These are phyloP conservation scores for Brachionus rubens DNA, from an alignment of 1,140 invertebrate species.

Conservation along the genomic window DNA sequence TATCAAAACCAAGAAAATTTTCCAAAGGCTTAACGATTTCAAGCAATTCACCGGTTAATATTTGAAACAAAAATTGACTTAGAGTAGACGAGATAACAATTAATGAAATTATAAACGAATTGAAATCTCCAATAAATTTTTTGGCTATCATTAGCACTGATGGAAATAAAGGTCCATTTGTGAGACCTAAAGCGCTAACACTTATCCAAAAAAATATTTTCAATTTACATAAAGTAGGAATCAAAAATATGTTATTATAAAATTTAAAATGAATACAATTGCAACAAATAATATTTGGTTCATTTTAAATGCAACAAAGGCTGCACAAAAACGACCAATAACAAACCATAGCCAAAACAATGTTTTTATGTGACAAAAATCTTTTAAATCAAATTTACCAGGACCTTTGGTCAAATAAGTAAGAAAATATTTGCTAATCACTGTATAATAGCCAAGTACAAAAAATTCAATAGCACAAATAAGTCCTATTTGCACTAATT, in stretches of 20 bases:
- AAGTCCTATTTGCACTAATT: background rate
- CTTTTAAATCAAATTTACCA: background rate
- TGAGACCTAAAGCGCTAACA: background rate
- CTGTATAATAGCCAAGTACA: background rate
- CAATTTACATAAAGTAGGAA: background rate
- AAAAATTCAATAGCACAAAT: background rate
- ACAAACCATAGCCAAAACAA: conserved; percentile 26
- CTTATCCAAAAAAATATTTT: conserved; percentile 30
- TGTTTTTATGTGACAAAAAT: conserved; percentile 4
- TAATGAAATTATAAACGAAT: conserved; percentile 42
- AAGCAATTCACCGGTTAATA: background rate
- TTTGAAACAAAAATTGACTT: background rate
- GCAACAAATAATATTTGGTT: conserved; percentile 5
- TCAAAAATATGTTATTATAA: background rate
- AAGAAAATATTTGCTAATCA: conserved; percentile 12
- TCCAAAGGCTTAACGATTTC: background rate
- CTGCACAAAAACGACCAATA: background rate
- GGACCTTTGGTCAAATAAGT: conserved; percentile 38
- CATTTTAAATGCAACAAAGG: conserved; percentile 25
- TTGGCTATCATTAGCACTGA: conserved; percentile 26
- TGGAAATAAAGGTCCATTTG: background rate
- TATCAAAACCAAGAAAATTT: background rate
- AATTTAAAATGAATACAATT: background rate
- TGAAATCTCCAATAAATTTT: background rate
- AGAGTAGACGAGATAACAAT: background rate